Conservation (phyloP, 1,140 invertebrate genomes). For the Semibalanus balanoides region DNA sequence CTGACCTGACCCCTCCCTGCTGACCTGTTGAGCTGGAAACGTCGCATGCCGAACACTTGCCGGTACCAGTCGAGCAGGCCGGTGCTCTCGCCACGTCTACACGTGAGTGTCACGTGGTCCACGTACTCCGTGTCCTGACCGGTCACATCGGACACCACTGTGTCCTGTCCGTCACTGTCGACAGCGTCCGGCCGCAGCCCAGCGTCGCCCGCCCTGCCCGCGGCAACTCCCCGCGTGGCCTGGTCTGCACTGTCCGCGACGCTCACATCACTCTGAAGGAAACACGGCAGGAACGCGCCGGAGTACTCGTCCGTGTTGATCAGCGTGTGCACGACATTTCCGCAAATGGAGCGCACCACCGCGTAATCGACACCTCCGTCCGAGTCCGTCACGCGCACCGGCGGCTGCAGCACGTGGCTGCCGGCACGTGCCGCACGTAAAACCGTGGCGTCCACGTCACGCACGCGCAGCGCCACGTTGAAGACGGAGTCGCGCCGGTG, state of each 20-base stretch:
- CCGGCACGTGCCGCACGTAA: conserved; percentile 23
- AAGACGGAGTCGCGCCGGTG: conserved; percentile 32
- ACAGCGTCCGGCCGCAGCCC: background rate
- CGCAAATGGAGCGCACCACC: conserved; percentile 34
- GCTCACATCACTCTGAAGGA: conserved; percentile 13
- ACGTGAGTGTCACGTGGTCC: conserved; percentile 37
- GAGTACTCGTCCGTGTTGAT: conserved; percentile 30
- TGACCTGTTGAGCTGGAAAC: conserved; percentile 37
- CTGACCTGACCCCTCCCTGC: background rate
- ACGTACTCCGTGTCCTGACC: conserved; percentile 21
- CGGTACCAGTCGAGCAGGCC: conserved; percentile 35
- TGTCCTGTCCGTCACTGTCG: no score
- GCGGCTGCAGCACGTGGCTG: conserved; percentile 23
- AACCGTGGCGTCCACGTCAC: conserved; percentile 27
- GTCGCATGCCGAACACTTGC: conserved; percentile 34
- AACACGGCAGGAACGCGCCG: conserved; percentile 34
- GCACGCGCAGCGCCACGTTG: conserved; percentile 36
- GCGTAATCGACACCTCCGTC: conserved; percentile 29
- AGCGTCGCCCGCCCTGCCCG: background rate
- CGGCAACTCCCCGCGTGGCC: background rate
- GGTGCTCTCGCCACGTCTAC: conserved; percentile 27
- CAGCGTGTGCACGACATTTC: conserved; percentile 37
- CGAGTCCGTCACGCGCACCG: conserved; percentile 24
- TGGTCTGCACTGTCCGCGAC: background rate
- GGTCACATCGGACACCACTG: background rate